phyloP scores from a whole-genome alignment of 2,888 invertebrate genomes.

The Macaria liturata region DNA sequence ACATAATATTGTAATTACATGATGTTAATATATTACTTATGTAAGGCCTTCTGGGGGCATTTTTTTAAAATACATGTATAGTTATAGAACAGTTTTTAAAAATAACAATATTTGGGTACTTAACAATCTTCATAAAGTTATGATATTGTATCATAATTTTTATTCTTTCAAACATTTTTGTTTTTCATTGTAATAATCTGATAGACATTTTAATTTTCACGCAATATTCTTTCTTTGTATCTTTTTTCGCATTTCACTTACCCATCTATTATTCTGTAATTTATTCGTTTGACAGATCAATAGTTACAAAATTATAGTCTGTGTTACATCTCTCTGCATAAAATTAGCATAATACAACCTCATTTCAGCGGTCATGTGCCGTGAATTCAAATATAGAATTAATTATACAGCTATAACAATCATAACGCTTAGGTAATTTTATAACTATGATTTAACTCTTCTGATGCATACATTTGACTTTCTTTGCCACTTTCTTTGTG shows the following conservation, averaged over 20 bases:
- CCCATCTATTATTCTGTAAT: neutral
- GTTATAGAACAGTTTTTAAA: no score
- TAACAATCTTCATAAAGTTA: no score
- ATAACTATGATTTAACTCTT: slow-evolving; percentile 18
- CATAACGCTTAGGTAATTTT: slow-evolving; percentile 13
- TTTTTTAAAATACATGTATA: no score
- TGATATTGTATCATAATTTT: no score
- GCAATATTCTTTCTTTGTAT: neutral
- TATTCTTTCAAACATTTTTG: no score
- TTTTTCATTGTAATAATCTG: no score
- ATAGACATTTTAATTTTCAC: no score
- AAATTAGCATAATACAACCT: slow-evolving; percentile 14
- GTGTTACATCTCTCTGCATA: slow-evolving; percentile 16
- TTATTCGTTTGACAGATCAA: slow-evolving; percentile 9
- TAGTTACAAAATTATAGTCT: slow-evolving; percentile 8
- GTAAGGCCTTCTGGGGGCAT: no score
- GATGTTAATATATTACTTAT: no score
- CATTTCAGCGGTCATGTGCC: slow-evolving; percentile 13
- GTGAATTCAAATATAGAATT: slow-evolving; percentile 14
- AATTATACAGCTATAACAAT: slow-evolving; percentile 11
- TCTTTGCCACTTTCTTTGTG: slow-evolving; percentile 22
- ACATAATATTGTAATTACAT: no score
- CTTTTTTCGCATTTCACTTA: neutral
- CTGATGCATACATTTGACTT: slow-evolving; percentile 20
- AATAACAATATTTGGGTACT: no score